Evolutionary conservation across 64 coral and sea anemone genomes (phyloP).

Genomic region (Montipora sp.): DNA sequence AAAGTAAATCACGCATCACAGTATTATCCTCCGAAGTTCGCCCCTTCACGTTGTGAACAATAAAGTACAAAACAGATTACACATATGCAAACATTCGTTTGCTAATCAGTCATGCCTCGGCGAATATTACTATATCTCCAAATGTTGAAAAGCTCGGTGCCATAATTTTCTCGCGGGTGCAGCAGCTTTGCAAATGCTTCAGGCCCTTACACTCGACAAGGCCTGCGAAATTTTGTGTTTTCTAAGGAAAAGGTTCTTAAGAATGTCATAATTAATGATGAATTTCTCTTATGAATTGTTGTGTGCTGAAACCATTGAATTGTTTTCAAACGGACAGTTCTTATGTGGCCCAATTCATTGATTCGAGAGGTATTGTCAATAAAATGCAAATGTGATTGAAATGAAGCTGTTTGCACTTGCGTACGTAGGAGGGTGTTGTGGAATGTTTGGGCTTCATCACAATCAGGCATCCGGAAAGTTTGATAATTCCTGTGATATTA

Average conservation of each 20-base stretch:
- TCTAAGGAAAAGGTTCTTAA: not conserved
- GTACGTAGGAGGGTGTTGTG: constrained; percentile 22
- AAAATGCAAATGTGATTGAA: constrained; percentile 55
- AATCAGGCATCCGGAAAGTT: not conserved
- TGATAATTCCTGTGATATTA: not conserved
- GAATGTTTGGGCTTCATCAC: constrained; percentile 22
- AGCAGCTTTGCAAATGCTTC: not conserved
- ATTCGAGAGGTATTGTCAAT: constrained; percentile 53
- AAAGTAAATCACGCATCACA: constrained; percentile 14
- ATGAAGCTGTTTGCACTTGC: not conserved
- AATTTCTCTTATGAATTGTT: constrained; percentile 7
- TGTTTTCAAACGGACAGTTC: constrained; percentile 36
- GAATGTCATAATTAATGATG: not conserved
- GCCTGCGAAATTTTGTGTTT: not conserved
- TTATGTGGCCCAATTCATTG: constrained; percentile 34
- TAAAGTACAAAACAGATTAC: constrained; percentile 54
- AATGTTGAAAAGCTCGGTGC: not conserved
- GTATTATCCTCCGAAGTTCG: constrained; percentile 41
- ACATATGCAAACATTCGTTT: constrained; percentile 49
- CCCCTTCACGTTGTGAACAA: constrained; percentile 14
- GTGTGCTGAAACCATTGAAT: constrained; percentile 20
- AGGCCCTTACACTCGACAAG: not conserved
- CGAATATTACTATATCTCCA: not conserved
- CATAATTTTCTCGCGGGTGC: not conserved
- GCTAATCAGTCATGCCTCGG: constrained; percentile 46